A percentile compares a stretch with the other conserved stretches of the same genome.
Conservation (phyloP, 2,797 vertebrate species). For the Pagetopsis macropterus region DNA sequence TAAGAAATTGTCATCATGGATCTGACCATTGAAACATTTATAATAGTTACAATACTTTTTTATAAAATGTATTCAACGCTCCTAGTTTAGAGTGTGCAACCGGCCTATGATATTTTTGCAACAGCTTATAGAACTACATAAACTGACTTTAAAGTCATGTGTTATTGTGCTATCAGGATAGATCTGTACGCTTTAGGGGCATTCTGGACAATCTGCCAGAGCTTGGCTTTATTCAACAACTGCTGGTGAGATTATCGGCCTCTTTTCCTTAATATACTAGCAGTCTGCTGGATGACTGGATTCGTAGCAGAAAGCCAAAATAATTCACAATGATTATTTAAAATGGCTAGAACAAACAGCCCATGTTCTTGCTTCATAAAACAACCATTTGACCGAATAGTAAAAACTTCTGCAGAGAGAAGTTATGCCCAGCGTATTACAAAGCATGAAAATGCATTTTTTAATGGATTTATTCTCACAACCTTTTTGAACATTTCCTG, state of each 20-base stretch:
- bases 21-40: conserved; percentile 57
- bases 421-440: conserved; percentile 27
- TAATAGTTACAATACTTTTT: conserved; percentile 57
- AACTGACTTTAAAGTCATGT: conserved; percentile 38
- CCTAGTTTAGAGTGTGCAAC: conserved; percentile 32
- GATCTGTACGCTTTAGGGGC: conserved; percentile 55
- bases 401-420: conserved; percentile 41
- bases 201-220: conserved; percentile 37
- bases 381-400: conserved; percentile 49
- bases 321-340: conserved; percentile 50
- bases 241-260: conserved; percentile 65
- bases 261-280: conserved; percentile 67
- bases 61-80: conserved; percentile 47
- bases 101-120: conserved; percentile 29
- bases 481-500: conserved; percentile 10
- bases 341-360: conserved; percentile 53
- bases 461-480: conserved; percentile 20
- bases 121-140: conserved; percentile 30
- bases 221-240: conserved; percentile 66
- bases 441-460: conserved; percentile 41
- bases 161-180: conserved; percentile 39
- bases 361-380: conserved; percentile 50
- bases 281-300: conserved; percentile 46
- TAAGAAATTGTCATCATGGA: conserved; percentile 23
- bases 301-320: conserved; percentile 49